Evolutionary conservation across 2,113 vertebrate species (phyloP), one percentile per base, ranked within the genome.

Genomic region (Plecturocebus donacophilus): DNA sequence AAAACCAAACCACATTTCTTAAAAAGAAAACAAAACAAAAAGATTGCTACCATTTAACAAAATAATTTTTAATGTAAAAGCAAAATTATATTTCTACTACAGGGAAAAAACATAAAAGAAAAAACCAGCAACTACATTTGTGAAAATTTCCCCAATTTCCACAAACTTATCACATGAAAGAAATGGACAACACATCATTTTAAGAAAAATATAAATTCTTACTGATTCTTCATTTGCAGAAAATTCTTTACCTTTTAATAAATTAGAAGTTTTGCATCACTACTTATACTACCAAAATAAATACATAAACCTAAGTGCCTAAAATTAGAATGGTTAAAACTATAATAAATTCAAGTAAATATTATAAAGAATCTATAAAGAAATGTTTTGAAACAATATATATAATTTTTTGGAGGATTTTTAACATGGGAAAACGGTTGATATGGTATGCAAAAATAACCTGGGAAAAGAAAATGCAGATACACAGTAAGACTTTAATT

Each of bases 1-100:
- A 99, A 98, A 98, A 99, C 99, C 98, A 99, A 99, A 93, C 99
- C 99, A 98, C 99, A 99, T 99, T 99, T 99, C 99, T 99, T 98
- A 98, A 98, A 91, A 96, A n/a, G n/a, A n/a, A 75, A 96, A 42
- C 52, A 3, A 30, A 81, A 8, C 30, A 97, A 75, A 90, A 76
- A 87, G 10, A 77, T 25, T 32, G 5, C 71, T 80, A 97, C 3
- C 6, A 97, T 47, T 96, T 94, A 71, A 71, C 30, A 92, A 87
- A 84, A 86, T 81, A 35, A 54, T 71, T 82, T 88, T 68, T 42
- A 90, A n/a, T 30, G 8, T 49, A 92, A 61, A 5, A 85, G 11
- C 49, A 95, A 8, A 96, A 77, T 56, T 79, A 13, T 23, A 95
- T 47, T 80, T 20, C 42, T 11, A 58, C 1, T 32, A 66, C 13